Evolutionary conservation across 2,797 vertebrate genomes (phyloP).

Genomic region (Melanotaenia maccullochi): DNA sequence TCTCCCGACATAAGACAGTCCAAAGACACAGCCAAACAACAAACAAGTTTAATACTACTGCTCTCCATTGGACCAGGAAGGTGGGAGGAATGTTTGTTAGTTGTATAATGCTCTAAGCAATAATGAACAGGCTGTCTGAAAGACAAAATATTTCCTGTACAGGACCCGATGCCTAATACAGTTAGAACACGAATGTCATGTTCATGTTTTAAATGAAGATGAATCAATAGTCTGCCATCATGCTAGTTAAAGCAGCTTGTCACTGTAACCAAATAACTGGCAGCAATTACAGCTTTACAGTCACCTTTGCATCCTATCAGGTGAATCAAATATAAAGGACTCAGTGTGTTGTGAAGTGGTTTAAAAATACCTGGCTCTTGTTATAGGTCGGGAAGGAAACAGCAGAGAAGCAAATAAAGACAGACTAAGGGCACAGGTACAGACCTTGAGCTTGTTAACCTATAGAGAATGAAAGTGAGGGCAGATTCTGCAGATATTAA

Average conservation of each 20-base stretch:
- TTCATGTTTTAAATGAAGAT: background rate
- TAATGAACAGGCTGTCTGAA: slow-evolving; percentile 3
- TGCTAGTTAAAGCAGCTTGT: background rate
- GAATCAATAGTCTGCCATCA: background rate
- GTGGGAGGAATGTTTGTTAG: background rate
- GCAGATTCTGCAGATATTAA: slow-evolving; percentile 46
- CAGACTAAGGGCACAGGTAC: slow-evolving; percentile 12
- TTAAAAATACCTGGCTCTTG: slow-evolving; percentile 4
- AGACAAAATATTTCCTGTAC: background rate
- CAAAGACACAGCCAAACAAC: slow-evolving; percentile 47
- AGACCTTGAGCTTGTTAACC: slow-evolving; percentile 51
- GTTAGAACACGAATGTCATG: background rate
- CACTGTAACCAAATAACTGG: background rate
- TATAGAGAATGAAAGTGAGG: slow-evolving; percentile 39
- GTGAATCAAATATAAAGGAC: slow-evolving; percentile 30
- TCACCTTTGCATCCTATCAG: slow-evolving; percentile 6
- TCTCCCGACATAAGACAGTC: slow-evolving; percentile 45
- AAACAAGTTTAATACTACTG: slow-evolving; percentile 28
- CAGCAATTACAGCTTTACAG: background rate
- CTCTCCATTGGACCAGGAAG: slow-evolving; percentile 5
- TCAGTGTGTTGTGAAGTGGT: slow-evolving; percentile 31
- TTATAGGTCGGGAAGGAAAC: slow-evolving; percentile 21
- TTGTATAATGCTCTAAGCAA: background rate
- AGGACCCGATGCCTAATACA: background rate
- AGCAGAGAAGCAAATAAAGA: slow-evolving; percentile 19